Conservation (phyloP, 2,888 invertebrate genomes). For the Argyra leucocephala region DNA sequence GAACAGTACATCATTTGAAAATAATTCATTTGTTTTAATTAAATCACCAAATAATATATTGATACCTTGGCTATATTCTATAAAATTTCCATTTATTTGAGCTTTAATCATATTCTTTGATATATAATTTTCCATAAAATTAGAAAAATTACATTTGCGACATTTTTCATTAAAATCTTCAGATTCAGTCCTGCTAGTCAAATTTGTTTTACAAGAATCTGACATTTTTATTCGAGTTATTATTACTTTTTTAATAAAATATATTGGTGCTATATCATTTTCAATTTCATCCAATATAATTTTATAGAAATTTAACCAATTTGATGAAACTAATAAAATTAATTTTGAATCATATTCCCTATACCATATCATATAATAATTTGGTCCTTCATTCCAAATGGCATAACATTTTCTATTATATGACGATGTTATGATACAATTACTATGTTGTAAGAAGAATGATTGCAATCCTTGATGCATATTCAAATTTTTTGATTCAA, state of each 20-base stretch:
- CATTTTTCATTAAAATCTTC: neutral
- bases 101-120: neutral
- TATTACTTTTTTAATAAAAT: neutral
- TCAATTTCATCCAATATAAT: neutral
- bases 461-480: slow-evolving; percentile 14
- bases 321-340: neutral
- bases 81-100: neutral
- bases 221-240: neutral
- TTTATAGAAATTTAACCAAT: neutral
- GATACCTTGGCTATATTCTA: neutral
- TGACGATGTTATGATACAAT: slow-evolving; percentile 18
- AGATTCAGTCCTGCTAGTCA: neutral
- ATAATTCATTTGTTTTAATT: neutral
- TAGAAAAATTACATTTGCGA: neutral
- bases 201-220: neutral
- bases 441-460: slow-evolving; percentile 18
- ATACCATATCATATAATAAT: slow-evolving; percentile 7
- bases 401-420: slow-evolving; percentile 19
- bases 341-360: neutral
- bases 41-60: neutral
- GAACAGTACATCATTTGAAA: neutral
- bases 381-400: slow-evolving; percentile 23
- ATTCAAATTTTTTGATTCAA: slow-evolving; percentile 19
- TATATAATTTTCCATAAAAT: neutral
- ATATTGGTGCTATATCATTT: neutral